Percentiles rank a stretch among this genome's conserved stretches.
Conservation (phyloP, 2,797 vertebrate genomes). For the Dallia pectoralis region DNA sequence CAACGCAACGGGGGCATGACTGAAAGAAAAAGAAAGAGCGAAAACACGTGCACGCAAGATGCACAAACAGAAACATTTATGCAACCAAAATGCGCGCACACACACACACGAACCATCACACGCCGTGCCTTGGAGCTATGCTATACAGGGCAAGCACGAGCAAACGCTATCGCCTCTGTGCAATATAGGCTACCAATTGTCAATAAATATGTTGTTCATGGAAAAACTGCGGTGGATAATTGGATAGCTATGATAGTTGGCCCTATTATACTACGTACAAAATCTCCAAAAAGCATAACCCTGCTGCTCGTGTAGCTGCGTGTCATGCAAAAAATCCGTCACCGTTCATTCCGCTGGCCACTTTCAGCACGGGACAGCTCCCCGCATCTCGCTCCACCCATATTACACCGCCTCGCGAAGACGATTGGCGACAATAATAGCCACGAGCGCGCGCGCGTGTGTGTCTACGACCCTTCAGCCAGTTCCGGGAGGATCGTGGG, state of each 20-base stretch:
- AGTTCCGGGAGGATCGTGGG: slow-evolving; percentile 22
- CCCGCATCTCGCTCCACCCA: slow-evolving; percentile 64
- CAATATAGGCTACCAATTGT: neutral
- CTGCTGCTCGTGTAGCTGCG: neutral
- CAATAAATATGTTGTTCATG: neutral
- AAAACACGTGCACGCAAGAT: no score
- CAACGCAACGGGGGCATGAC: neutral
- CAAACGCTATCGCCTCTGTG: neutral
- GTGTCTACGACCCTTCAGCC: slow-evolving; percentile 37
- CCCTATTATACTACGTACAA: neutral
- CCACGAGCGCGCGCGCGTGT: slow-evolving; percentile 75
- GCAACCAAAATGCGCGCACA: no score
- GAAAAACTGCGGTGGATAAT: neutral
- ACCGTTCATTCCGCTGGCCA: slow-evolving; percentile 22
- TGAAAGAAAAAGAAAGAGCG: neutral
- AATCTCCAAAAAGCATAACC: neutral
- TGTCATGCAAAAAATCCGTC: neutral
- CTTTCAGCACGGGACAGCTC: slow-evolving; percentile 73
- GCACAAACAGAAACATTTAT: no score
- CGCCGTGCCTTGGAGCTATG: no score
- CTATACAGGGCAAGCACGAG: no score
- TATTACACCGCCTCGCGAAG: slow-evolving; percentile 12
- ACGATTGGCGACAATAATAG: slow-evolving; percentile 71
- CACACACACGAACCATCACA: no score
- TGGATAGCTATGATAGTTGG: neutral